These are phyloP conservation scores for Microcebus ravelobensis DNA, from an alignment of 2,113 vertebrate genomes.

Conservation along the genomic window DNA sequence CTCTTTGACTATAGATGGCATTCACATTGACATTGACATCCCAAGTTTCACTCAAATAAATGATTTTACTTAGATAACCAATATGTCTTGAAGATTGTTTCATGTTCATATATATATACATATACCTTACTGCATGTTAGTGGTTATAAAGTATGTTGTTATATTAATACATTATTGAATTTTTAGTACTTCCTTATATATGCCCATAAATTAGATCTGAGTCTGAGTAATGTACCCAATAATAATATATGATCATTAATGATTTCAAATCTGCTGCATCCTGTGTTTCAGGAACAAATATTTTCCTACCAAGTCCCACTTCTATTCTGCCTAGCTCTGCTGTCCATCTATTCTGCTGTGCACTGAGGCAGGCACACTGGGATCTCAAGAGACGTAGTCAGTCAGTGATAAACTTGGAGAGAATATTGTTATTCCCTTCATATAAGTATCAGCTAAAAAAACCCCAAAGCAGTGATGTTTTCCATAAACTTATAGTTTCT, in stretches of 20 bases:
- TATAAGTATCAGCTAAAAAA: neutral
- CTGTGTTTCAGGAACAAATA: neutral
- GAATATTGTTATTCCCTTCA: neutral
- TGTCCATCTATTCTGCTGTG: neutral
- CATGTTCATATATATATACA: neutral
- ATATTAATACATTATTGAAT: neutral
- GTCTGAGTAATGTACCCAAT: neutral
- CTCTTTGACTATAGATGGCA: neutral
- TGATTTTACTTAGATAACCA: neutral
- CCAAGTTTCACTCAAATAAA: neutral
- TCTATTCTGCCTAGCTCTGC: neutral
- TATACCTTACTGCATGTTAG: neutral
- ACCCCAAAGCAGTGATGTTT: neutral
- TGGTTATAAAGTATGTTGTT: neutral
- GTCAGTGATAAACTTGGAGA: neutral
- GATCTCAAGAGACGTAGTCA: neutral
- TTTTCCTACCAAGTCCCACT: neutral
- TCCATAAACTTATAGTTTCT: neutral
- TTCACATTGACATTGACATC: neutral
- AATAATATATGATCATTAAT: neutral
- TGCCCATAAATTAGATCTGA: neutral
- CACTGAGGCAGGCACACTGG: rapidly evolving
- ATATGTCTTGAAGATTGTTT: neutral
- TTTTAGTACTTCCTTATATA: neutral
- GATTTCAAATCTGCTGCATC: neutral